phyloP scores from a whole-genome alignment of 2,888 invertebrate genomes.

The Calameuta filiformis region DNA sequence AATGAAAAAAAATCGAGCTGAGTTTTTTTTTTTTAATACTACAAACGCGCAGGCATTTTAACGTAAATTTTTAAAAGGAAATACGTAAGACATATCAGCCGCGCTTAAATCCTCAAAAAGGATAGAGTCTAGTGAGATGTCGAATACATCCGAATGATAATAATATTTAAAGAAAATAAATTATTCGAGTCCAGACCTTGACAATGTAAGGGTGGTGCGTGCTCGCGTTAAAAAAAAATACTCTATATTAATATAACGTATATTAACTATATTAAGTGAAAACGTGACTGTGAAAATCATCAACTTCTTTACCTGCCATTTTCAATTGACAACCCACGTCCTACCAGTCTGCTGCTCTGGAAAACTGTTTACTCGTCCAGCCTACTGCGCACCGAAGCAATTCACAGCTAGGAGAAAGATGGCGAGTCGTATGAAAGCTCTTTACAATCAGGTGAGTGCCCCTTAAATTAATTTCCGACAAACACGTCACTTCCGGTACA shows the following conservation, averaged over 20 bases:
- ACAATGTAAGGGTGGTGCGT: background rate
- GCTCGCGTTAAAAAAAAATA: background rate
- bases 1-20: background rate
- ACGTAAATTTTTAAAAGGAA: background rate
- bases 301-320: background rate
- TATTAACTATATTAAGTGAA: background rate
- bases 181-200: background rate
- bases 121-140: background rate
- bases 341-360: background rate
- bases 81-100: constrained; percentile 2
- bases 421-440: constrained; percentile 52
- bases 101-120: background rate
- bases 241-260: background rate
- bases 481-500: background rate
- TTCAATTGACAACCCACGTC: background rate
- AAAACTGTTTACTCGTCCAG: background rate
- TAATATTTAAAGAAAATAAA: constrained; percentile 5
- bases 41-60: background rate
- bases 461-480: background rate
- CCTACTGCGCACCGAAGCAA: background rate
- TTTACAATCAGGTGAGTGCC: constrained; percentile 46
- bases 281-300: background rate
- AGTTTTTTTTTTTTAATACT: background rate
- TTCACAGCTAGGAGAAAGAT: constrained; percentile 21
- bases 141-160: background rate